These are phyloP conservation scores for Gallinago solitaria DNA, from an alignment of 2,797 vertebrate species.

Conservation along the genomic window DNA sequence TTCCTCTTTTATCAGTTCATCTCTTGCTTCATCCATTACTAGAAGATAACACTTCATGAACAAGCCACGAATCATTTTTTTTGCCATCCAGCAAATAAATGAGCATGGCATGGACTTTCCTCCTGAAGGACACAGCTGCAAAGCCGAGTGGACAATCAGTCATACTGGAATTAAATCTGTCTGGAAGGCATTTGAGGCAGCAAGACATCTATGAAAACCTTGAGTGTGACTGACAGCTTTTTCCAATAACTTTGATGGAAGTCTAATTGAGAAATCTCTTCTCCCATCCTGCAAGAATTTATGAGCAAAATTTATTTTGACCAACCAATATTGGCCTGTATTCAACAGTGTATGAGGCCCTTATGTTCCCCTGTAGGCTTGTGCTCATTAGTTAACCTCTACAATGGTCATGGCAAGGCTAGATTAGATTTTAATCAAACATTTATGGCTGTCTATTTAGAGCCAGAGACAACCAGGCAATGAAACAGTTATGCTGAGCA, in stretches of 20 bases:
- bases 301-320: slow-evolving; percentile 15
- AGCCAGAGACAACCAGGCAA: neutral
- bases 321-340: neutral
- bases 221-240: slow-evolving; percentile 56
- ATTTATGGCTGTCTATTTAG: neutral
- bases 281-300: neutral
- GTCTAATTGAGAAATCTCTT: slow-evolving; percentile 18
- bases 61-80: neutral
- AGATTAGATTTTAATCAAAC: neutral
- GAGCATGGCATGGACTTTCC: slow-evolving; percentile 24
- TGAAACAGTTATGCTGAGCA: neutral
- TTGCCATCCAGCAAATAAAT: slow-evolving; percentile 27
- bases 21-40: slow-evolving; percentile 53
- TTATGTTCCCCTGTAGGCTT: neutral
- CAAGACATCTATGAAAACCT: neutral
- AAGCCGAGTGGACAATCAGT: slow-evolving; percentile 38
- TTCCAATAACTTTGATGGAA: slow-evolving; percentile 55
- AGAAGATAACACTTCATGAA: slow-evolving; percentile 32
- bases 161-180: slow-evolving; percentile 59
- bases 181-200: slow-evolving; percentile 74
- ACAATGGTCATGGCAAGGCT: neutral
- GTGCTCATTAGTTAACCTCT: neutral
- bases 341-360: slow-evolving; percentile 1
- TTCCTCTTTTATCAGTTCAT: slow-evolving; percentile 16
- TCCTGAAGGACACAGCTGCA: slow-evolving; percentile 36